Base-by-base conservation (phyloP, 37 sponge, comb jelly and placozoan species). In the Haliclona indistincta region DNA sequence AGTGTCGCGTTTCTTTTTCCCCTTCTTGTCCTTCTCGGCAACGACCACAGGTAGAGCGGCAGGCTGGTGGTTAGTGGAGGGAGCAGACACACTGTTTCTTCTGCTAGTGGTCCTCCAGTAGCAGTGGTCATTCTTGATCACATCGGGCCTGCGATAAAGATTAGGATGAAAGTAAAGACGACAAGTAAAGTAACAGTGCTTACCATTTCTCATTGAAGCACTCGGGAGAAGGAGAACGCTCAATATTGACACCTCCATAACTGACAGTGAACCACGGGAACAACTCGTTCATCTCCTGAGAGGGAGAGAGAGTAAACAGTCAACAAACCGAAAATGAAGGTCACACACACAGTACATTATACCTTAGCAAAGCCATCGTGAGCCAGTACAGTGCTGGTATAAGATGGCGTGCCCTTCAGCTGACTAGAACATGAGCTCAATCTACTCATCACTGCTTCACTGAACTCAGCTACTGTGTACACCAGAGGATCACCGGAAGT, bases 181-280 rank as follows among this genome's bases (percentile, higher is more conserved):
- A 64, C 19, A n/a, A 38, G 20, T 35, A 66, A 22, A 36, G 4
- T 7, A 38, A 38, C 0, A n/a, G 2, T 6, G 67, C 51, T 3
- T 45, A 15, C 6, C n/a, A n/a, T n/a, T n/a, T n/a, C n/a, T n/a
- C 49, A 47, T 8, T 13, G 13, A 47, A 17, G 49, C 13, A 13
- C 49, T 8, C 13, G 49, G 8, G 13, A 47, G 49, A 17, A 13
- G 49, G 49, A 47, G 49, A 13, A 47, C 13, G 6, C 3, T 45
- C 72, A 71, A 5, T 30, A 28, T 43, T 34, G 2, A 30, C 37
- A 3, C 30, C 63, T 8, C 37, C 43, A 63, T 40, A 61, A 23
- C 32, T 37, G 23, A 62, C 26, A n/a, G 62, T 37, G 28, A 54
- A 63, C 76, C 76, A 75, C 34, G 76, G 76, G 40, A 75, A 75